These are phyloP conservation scores for Riparia riparia DNA, from an alignment of 2,113 vertebrate genomes.

Conservation along the genomic window DNA sequence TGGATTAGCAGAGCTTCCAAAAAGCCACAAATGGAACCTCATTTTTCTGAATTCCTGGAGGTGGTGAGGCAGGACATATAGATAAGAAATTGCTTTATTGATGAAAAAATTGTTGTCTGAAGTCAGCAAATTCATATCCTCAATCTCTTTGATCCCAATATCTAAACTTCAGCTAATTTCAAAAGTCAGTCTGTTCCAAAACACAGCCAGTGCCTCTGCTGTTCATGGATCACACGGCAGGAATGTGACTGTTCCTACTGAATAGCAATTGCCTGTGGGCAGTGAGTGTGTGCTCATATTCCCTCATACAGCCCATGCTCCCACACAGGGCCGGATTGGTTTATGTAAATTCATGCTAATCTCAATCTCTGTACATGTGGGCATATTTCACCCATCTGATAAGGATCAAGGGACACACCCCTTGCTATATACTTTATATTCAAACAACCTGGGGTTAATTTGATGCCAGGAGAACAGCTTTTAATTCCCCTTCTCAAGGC, in stretches of 20 bases:
- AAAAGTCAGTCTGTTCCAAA: not conserved
- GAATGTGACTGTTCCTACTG: not conserved
- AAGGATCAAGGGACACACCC: not conserved
- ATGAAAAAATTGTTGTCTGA: not conserved
- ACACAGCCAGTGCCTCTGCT: not conserved
- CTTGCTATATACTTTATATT: conserved; percentile 28
- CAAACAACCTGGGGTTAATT: conserved; percentile 44
- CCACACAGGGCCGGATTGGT: not conserved
- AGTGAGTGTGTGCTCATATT: not conserved
- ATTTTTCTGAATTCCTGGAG: not conserved
- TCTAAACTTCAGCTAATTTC: not conserved
- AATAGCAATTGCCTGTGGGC: not conserved
- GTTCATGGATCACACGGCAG: not conserved
- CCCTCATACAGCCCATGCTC: not conserved
- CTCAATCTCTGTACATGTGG: not conserved
- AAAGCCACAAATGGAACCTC: not conserved
- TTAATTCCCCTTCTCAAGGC: conserved; percentile 19
- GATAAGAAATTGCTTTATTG: not conserved
- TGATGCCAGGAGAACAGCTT: conserved; percentile 37
- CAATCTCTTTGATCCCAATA: not conserved
- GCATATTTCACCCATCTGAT: not conserved
- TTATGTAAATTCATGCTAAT: conserved; percentile 29
- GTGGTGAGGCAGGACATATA: not conserved
- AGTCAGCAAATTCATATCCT: not conserved
- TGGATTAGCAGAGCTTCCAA: not conserved